Conservation (phyloP, 2,113 vertebrate species). For the Diglossa brunneiventris region DNA sequence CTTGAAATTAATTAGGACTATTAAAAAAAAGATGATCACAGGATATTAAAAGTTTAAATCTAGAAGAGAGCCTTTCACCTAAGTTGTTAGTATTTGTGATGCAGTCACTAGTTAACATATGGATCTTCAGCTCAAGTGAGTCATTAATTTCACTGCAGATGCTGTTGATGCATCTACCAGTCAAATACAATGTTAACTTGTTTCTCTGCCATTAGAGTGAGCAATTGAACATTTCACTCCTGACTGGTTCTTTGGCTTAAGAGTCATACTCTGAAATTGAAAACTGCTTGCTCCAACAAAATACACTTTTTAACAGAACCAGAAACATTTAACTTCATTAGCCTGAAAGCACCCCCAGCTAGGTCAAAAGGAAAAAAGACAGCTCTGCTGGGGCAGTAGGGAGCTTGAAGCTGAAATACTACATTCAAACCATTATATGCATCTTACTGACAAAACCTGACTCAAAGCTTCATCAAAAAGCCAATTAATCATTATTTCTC, state of each 20-base stretch:
- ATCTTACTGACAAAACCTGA: neutral
- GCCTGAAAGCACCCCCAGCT: neutral
- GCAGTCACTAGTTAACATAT: slow-evolving; percentile 46
- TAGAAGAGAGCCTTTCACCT: slow-evolving; percentile 22
- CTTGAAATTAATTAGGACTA: neutral
- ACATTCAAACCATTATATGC: neutral
- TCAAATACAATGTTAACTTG: slow-evolving; percentile 61
- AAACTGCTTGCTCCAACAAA: slow-evolving; percentile 42
- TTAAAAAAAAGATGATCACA: neutral
- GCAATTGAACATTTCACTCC: slow-evolving; percentile 60
- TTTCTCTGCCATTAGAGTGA: slow-evolving; percentile 22
- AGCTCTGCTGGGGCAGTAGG: neutral
- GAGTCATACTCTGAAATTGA: slow-evolving; percentile 15
- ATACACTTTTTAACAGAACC: neutral
- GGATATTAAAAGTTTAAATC: slow-evolving; percentile 1
- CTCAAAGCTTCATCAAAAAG: neutral
- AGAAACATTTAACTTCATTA: slow-evolving; percentile 18
- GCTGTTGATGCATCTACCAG: slow-evolving; percentile 58
- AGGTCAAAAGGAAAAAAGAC: neutral
- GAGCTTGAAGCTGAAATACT: neutral
- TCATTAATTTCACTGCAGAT: slow-evolving; percentile 56
- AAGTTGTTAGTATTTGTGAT: slow-evolving; percentile 43
- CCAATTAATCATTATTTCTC: neutral
- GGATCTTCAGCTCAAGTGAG: slow-evolving; percentile 55
- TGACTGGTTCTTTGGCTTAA: slow-evolving; percentile 14